Conservation (phyloP, 2,797 vertebrate species). For the Crax fasciolata region DNA sequence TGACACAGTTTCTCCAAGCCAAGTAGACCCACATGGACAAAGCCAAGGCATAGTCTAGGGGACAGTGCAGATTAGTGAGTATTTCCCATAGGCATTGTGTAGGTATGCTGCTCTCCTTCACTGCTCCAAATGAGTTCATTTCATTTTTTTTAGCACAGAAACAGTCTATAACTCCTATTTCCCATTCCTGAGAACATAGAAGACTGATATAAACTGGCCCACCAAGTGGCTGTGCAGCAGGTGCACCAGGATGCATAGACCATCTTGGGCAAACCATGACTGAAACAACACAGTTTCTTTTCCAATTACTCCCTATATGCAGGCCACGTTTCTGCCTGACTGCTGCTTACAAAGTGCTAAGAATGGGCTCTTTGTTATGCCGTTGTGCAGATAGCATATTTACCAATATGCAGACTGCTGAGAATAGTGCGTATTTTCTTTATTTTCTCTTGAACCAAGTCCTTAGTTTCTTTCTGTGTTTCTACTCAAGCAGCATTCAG, state of each 20-base stretch:
- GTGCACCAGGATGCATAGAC: background rate
- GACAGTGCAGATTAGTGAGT: accelerated
- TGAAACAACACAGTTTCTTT: background rate
- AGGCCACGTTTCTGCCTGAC: background rate
- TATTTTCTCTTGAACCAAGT: background rate
- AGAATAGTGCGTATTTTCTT: background rate
- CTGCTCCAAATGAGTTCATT: background rate
- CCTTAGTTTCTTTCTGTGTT: background rate
- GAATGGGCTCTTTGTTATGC: background rate
- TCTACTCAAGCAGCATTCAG: background rate
- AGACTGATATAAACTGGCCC: background rate
- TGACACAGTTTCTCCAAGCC: background rate
- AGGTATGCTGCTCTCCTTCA: background rate
- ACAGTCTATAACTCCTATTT: background rate
- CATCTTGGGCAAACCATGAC: background rate
- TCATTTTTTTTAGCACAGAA: background rate
- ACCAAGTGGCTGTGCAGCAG: background rate
- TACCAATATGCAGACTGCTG: background rate
- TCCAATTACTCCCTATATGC: background rate
- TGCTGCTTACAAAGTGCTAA: background rate
- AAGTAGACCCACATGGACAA: background rate
- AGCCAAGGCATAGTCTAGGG: background rate
- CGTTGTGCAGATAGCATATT: background rate
- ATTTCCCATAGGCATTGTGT: background rate
- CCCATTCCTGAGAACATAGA: background rate